Evolutionary conservation across 2,888 invertebrate species (phyloP).

Genomic region (Xanthia icteritia): DNA sequence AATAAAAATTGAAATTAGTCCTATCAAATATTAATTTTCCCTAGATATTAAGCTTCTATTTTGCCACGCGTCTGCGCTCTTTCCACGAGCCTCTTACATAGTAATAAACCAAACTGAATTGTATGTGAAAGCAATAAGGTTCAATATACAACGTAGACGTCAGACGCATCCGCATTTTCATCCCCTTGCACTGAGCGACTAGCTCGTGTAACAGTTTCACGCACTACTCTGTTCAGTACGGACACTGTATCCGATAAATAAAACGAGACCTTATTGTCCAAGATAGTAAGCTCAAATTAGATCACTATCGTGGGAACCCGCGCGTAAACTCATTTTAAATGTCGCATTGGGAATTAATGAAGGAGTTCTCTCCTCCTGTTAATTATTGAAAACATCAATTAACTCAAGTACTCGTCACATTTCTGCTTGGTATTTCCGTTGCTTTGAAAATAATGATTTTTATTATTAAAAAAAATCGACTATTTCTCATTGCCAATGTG

Average conservation of each 20-base stretch:
- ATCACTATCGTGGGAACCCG: neutral
- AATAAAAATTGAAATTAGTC: neutral
- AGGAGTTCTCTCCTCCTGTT: neutral
- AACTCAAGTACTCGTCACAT: neutral
- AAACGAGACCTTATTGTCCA: neutral
- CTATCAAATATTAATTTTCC: neutral
- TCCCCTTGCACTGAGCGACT: conserved; percentile 22
- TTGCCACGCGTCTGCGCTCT: conserved; percentile 43
- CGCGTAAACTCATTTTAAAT: neutral
- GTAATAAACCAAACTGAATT: neutral
- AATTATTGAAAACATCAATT: neutral
- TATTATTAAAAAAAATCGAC: neutral
- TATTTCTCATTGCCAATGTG: neutral
- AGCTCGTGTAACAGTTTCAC: conserved; percentile 41
- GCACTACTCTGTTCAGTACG: neutral
- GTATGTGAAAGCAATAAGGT: conserved; percentile 24
- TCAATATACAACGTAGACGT: neutral
- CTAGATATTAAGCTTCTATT: neutral
- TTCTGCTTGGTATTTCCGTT: neutral
- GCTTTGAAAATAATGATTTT: neutral
- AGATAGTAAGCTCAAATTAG: conserved; percentile 2
- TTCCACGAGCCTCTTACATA: conserved; percentile 20
- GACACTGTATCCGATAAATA: neutral
- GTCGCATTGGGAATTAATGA: conserved; percentile 1
- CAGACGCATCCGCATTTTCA: conserved; percentile 22